Evolutionary conservation across 1,140 invertebrate genomes (phyloP), one percentile per base, ranked within the genome.

Genomic region (Orchestia grillus): DNA sequence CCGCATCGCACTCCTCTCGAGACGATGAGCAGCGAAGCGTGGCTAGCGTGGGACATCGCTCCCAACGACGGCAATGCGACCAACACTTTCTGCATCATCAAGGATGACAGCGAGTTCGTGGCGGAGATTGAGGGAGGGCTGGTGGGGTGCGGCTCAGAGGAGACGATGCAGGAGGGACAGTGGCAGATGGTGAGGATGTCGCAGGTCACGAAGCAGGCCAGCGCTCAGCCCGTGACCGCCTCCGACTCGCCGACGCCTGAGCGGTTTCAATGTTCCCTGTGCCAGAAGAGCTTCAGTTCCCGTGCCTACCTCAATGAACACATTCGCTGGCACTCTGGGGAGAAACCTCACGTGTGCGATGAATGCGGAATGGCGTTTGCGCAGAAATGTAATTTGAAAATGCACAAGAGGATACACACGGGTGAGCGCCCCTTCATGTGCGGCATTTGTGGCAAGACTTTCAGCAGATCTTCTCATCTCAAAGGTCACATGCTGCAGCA

Each of bases 401-500:
- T 96, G 19, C 97, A 97, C 92, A 88, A 96, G 43, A 87, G 97
- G 23, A 96, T 96, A 44, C 97, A 97, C 92, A 97, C 96, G 11
- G 96, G 96, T n/a, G 95, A 96, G 43, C 95, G 96, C 87, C 96
- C 96, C 40, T 97, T 96, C 87, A 53, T 95, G 87, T 98, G 98
- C 97, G 98, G 98, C 40, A 53, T 97, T 47, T 98, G 98, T 97
- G 97, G 97, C 96, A 98, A 98, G 96, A 97, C 97, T 19, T 98
- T 98, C 97, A 87, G 91, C 41, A 57, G 96, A 87, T 95, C 87
- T 42, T 95, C 96, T 42, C 87, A 95, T 95, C 53, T 96, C 40
- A 95, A 95, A 77, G 95, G 96, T 23, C 96, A 96, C 44, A 96
- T 96, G 96, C 44, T 88, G 36, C 87, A 53, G n/a, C 96, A 96